Percentiles rank a stretch among this genome's conserved stretches.
Conservation (phyloP, 1,140 invertebrate genomes). For the Acromyrmex echinatior region DNA sequence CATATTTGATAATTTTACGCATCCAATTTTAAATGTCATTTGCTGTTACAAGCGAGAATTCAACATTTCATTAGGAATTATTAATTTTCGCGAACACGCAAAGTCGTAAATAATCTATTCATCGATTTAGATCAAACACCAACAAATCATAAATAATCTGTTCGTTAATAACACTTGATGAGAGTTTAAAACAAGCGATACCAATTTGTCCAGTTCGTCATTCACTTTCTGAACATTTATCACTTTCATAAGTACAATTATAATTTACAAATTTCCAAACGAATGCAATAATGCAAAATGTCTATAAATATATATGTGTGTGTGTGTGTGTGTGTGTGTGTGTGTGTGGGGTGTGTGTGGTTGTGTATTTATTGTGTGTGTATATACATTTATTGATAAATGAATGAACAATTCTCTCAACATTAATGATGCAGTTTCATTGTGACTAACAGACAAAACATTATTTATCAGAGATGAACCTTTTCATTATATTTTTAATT, state of each 20-base stretch:
- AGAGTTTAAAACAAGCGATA: constrained; percentile 32
- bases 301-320: no score
- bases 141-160: constrained; percentile 32
- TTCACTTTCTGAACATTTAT: constrained; percentile 10
- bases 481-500: no score
- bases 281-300: neutral
- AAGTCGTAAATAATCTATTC: constrained; percentile 48
- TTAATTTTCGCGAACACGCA: constrained; percentile 42
- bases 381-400: neutral
- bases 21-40: constrained; percentile 51
- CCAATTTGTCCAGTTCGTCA: neutral
- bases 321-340: no score
- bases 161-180: constrained; percentile 46
- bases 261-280: constrained; percentile 8
- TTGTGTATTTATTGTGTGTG: no score
- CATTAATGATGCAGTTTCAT: neutral
- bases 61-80: constrained; percentile 39
- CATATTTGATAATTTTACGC: neutral
- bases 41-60: constrained; percentile 15
- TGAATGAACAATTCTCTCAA: neutral
- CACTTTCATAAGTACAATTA: neutral
- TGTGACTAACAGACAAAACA: neutral
- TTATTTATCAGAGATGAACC: neutral
- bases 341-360: no score
- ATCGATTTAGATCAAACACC: constrained; percentile 32